phyloP scores from a whole-genome alignment of 2,888 invertebrate species.

The Strigamia crassipes region DNA sequence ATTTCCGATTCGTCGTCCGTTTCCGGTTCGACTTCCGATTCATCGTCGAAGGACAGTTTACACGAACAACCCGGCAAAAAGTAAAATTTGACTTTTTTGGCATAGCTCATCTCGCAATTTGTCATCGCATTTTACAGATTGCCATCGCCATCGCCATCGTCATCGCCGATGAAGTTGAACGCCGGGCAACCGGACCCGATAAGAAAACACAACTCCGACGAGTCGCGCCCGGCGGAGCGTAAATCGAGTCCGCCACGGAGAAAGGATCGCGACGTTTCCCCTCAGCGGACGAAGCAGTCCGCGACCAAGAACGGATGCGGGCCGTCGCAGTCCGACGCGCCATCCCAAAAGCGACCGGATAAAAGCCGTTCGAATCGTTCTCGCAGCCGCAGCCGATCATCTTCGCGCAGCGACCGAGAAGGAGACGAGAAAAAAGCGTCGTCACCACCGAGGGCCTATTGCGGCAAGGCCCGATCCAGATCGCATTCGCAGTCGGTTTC shows the following conservation, averaged over 20 bases:
- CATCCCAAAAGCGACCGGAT: background rate
- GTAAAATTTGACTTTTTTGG: background rate
- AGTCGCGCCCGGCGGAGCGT: background rate
- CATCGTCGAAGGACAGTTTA: background rate
- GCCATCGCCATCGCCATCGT: background rate
- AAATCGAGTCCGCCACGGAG: background rate
- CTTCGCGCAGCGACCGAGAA: background rate
- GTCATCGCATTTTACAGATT: background rate
- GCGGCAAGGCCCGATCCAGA: background rate
- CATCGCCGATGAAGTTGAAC: background rate
- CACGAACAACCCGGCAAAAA: background rate
- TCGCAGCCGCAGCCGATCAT: constrained; percentile 36
- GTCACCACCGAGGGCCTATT: background rate
- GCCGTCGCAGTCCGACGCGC: background rate
- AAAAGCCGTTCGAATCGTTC: background rate
- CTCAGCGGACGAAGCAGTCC: background rate
- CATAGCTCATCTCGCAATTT: no score
- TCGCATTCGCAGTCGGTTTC: background rate
- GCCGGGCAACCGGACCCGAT: background rate
- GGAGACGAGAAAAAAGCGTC: background rate
- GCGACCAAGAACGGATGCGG: background rate
- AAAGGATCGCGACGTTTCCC: background rate
- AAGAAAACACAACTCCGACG: background rate
- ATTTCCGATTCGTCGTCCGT: no score
- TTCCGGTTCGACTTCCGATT: no score